Percentiles rank a stretch among this genome's conserved stretches.
These are phyloP conservation scores for Volucella inanis DNA, from an alignment of 2,888 invertebrate genomes.

Conservation along the genomic window DNA sequence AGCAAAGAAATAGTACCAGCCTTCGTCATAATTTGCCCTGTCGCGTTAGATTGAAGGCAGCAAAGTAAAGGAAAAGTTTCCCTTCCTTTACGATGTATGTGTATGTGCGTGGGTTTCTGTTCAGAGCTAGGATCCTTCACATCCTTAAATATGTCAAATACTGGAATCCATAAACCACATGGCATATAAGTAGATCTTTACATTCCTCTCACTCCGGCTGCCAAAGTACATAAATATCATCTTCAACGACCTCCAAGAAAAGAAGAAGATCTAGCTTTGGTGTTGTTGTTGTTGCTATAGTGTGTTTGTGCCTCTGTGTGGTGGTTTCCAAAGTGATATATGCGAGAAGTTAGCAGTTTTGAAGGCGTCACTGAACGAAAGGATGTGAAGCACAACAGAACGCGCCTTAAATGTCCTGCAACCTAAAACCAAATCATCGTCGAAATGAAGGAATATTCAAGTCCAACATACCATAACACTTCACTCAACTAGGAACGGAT, in stretches of 20 bases:
- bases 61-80: constrained; percentile 53
- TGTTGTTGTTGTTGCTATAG: background rate
- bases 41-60: constrained; percentile 71
- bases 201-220: constrained; percentile 29
- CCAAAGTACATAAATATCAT: constrained; percentile 66
- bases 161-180: constrained; percentile 74
- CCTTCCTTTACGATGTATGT: constrained; percentile 5
- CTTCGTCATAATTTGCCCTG: constrained; percentile 73
- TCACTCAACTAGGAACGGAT: constrained; percentile 72
- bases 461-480: constrained; percentile 69
- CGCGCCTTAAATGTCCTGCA: constrained; percentile 65
- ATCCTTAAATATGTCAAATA: constrained; percentile 75
- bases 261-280: constrained; percentile 47
- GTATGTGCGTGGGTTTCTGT: background rate
- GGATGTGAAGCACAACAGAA: constrained; percentile 63
- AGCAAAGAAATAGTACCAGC: constrained; percentile 55
- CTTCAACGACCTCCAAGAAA: constrained; percentile 64
- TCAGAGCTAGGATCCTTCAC: constrained; percentile 65
- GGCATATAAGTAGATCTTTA: constrained; percentile 72
- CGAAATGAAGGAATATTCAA: constrained; percentile 48
- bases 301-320: constrained; percentile 15
- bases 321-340: constrained; percentile 74
- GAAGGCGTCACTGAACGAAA: constrained; percentile 76
- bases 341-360: constrained; percentile 76
- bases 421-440: constrained; percentile 7